Conservation (phyloP, 1,140 invertebrate genomes). For the Trinorchestia longiramus region DNA sequence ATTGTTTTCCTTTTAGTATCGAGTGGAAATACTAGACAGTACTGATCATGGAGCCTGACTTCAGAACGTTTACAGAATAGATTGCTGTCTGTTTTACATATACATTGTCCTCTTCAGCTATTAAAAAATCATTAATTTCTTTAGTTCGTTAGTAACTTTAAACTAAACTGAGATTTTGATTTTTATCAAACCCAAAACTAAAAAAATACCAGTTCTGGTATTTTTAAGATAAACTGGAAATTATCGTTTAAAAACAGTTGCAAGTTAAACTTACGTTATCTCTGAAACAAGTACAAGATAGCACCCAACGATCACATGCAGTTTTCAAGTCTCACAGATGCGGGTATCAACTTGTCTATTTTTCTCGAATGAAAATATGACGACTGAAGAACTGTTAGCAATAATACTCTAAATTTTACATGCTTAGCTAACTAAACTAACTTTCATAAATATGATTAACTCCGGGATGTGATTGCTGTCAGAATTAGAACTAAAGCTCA, state of each 20-base stretch:
- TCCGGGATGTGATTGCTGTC: neutral
- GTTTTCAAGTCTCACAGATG: neutral
- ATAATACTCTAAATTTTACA: neutral
- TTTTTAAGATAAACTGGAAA: neutral
- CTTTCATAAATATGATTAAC: neutral
- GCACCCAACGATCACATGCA: neutral
- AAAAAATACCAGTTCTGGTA: too few relatives aligned
- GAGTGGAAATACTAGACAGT: too few relatives aligned
- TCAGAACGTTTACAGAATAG: too few relatives aligned
- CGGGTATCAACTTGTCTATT: neutral
- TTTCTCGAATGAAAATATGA: neutral
- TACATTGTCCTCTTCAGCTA: too few relatives aligned
- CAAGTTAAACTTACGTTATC: neutral
- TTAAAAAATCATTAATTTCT: too few relatives aligned
- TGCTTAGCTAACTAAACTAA: neutral
- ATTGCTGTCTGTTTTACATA: too few relatives aligned
- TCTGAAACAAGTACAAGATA: neutral
- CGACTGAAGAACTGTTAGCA: neutral
- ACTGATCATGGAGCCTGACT: too few relatives aligned
- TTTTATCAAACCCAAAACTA: too few relatives aligned
- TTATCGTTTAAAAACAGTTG: neutral
- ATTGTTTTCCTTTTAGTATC: too few relatives aligned
- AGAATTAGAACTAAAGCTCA: too few relatives aligned
- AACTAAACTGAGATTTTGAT: too few relatives aligned
- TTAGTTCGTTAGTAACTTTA: too few relatives aligned